These are phyloP conservation scores for Dolichopus griseipennis DNA, from an alignment of 2,888 invertebrate genomes.

Conservation along the genomic window DNA sequence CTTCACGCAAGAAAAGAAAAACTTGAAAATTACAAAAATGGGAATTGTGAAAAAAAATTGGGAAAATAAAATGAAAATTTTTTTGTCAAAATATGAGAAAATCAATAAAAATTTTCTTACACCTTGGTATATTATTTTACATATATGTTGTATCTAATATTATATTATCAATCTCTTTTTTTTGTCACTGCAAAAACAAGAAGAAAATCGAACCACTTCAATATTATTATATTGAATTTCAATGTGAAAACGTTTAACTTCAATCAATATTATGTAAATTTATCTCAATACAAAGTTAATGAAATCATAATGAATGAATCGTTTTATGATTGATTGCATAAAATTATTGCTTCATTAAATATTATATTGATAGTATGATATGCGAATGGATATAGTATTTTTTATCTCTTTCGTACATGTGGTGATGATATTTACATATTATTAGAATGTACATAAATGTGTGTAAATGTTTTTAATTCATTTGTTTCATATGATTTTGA, in stretches of 20 bases:
- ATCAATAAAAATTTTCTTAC: background rate
- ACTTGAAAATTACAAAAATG: too few relatives aligned
- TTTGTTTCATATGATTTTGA: too few relatives aligned
- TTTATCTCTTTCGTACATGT: too few relatives aligned
- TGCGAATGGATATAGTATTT: too few relatives aligned
- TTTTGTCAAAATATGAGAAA: background rate
- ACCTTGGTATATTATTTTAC: too few relatives aligned
- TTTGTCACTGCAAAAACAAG: background rate
- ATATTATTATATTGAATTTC: background rate
- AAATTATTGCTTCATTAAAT: background rate
- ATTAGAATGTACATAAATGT: too few relatives aligned
- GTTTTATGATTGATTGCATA: constrained; percentile 3
- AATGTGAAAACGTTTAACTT: constrained; percentile 1
- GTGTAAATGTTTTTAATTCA: too few relatives aligned
- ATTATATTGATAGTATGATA: background rate
- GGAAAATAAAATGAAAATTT: background rate
- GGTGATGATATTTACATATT: too few relatives aligned
- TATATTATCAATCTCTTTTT: too few relatives aligned
- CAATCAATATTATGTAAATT: constrained; percentile 6
- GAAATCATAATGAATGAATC: constrained; percentile 3
- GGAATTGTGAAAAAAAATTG: too few relatives aligned
- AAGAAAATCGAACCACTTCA: background rate
- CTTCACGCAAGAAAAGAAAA: background rate
- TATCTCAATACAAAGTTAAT: background rate
- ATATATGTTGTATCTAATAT: too few relatives aligned